phyloP scores from a whole-genome alignment of 1,140 invertebrate genomes.

The Macrobrachium rosenbergii region DNA sequence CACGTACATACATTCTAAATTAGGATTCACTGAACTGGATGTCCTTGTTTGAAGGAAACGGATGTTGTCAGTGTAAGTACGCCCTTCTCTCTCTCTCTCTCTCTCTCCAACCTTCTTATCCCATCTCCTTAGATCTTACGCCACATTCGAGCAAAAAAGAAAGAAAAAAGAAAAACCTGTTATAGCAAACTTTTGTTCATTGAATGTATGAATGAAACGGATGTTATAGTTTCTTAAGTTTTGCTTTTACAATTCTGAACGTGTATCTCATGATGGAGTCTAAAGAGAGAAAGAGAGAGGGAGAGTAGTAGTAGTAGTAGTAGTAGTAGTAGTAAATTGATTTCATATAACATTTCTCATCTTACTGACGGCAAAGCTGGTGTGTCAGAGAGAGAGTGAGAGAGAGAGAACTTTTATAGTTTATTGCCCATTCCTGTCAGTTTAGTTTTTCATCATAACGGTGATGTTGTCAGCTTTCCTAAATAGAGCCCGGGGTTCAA shows the following conservation, averaged over 20 bases:
- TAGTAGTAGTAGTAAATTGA: background rate
- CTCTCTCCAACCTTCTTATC: constrained; percentile 11
- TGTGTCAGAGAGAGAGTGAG: constrained; percentile 10
- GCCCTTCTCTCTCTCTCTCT: constrained; percentile 34
- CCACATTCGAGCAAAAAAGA: no score
- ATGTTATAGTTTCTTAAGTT: background rate
- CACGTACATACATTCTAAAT: background rate
- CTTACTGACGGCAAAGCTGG: background rate
- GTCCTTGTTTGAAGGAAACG: no score
- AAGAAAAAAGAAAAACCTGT: no score
- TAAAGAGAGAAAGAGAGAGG: constrained; percentile 2
- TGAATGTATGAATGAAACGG: no score
- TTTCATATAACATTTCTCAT: background rate
- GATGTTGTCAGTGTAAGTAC: no score
- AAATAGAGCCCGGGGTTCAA: no score
- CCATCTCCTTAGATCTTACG: no score
- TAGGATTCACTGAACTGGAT: background rate
- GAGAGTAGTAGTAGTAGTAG: background rate
- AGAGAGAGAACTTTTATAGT: background rate
- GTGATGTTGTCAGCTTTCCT: background rate
- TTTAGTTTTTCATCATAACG: constrained; percentile 6
- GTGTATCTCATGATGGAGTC: no score
- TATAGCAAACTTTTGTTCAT: no score
- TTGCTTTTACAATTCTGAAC: background rate
- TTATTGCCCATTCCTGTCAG: no score